Percentiles rank a stretch among this genome's conserved stretches.
Conservation (phyloP, 2,888 invertebrate genomes). For the Drosophila rubida region DNA sequence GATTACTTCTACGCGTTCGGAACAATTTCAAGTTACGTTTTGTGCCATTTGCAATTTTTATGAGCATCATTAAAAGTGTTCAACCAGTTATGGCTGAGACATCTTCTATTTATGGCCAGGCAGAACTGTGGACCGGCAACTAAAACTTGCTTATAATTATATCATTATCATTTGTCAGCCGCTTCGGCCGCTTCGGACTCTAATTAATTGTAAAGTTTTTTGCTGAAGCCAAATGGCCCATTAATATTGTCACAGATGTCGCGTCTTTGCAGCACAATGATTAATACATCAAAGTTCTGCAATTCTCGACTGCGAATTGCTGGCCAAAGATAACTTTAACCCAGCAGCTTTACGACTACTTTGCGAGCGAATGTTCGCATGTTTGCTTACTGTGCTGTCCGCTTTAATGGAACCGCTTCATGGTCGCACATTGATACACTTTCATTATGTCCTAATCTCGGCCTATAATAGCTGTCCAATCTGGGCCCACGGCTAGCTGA, state of each 20-base stretch:
- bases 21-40: conserved; percentile 32
- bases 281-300: conserved; percentile 69
- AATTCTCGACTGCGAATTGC: conserved; percentile 28
- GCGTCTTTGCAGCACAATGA: conserved; percentile 53
- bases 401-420: background rate
- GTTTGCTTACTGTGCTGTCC: background rate
- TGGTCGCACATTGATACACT: background rate
- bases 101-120: conserved; percentile 33
- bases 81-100: conserved; percentile 59
- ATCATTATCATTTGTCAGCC: conserved; percentile 79
- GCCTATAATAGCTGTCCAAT: conserved; percentile 19
- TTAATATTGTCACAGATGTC: conserved; percentile 79
- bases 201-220: conserved; percentile 80
- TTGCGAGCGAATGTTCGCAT: no score
- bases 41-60: conserved; percentile 61
- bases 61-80: conserved; percentile 70
- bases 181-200: conserved; percentile 36
- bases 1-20: conserved; percentile 15
- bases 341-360: background rate
- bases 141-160: conserved; percentile 50
- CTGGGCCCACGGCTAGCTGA: background rate
- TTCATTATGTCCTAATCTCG: conserved; percentile 14
- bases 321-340: background rate
- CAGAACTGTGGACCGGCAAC: conserved; percentile 25
- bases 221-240: conserved; percentile 56